These are phyloP conservation scores for Philereme vetulata DNA, from an alignment of 2,888 invertebrate genomes.

Conservation along the genomic window DNA sequence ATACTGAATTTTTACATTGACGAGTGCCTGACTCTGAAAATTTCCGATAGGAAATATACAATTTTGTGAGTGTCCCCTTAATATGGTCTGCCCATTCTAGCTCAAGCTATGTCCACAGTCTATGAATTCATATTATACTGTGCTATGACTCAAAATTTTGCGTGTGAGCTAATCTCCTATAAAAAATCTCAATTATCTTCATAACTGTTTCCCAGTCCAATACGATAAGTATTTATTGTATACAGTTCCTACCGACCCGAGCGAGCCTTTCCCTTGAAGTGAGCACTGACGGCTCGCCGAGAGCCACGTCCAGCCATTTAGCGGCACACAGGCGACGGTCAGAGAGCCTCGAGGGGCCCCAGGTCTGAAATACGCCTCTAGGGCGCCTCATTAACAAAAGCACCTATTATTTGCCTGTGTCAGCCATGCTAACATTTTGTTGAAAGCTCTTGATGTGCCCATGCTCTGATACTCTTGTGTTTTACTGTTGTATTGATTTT, in stretches of 20 bases:
- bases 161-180: too few relatives aligned
- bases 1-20: too few relatives aligned
- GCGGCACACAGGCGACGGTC: constrained; percentile 80
- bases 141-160: too few relatives aligned
- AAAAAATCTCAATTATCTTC: too few relatives aligned
- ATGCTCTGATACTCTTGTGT: neutral
- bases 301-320: constrained; percentile 73
- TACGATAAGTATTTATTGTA: constrained; percentile 26
- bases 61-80: too few relatives aligned
- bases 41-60: too few relatives aligned
- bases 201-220: neutral
- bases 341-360: constrained; percentile 85
- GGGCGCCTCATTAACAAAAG: constrained; percentile 4
- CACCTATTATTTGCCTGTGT: constrained; percentile 12
- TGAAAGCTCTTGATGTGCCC: constrained; percentile 3
- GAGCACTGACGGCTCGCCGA: constrained; percentile 73
- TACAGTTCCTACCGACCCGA: constrained; percentile 82
- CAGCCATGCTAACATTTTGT: neutral
- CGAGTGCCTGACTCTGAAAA: too few relatives aligned
- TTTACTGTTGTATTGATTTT: neutral
- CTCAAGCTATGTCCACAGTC: too few relatives aligned
- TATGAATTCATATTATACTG: too few relatives aligned
- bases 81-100: too few relatives aligned
- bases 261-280: constrained; percentile 86
- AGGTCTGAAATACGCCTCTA: constrained; percentile 54